Conservation (phyloP, 2,888 invertebrate species). For the Calameuta filiformis region DNA sequence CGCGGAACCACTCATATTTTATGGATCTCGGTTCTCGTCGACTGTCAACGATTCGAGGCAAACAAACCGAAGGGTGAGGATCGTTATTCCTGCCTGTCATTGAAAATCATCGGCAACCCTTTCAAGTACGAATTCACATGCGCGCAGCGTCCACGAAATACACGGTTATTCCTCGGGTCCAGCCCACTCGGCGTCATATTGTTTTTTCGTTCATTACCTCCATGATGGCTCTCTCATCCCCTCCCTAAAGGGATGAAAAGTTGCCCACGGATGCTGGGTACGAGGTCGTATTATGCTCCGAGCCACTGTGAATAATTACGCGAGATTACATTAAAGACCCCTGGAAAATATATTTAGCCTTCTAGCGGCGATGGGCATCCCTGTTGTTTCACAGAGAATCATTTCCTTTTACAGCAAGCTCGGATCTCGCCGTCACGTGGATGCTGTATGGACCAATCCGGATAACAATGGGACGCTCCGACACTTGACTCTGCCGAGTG, state of each 20-base stretch:
- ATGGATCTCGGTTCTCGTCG: neutral
- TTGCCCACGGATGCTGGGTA: neutral
- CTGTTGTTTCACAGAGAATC: neutral
- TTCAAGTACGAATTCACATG: neutral
- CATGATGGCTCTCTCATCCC: neutral
- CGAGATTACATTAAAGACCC: slow-evolving; percentile 24
- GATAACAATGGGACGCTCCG: neutral
- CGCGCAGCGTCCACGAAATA: neutral
- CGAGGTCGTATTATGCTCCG: slow-evolving; percentile 12
- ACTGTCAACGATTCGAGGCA: neutral
- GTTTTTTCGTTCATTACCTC: neutral
- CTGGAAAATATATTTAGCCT: neutral
- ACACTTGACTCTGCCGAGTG: neutral
- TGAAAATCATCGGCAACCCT: neutral
- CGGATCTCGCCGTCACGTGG: neutral
- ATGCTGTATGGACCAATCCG: neutral
- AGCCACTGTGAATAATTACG: slow-evolving; percentile 32
- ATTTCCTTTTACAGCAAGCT: neutral
- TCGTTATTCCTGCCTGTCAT: neutral
- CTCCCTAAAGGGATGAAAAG: slow-evolving; percentile 4
- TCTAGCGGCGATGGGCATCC: neutral
- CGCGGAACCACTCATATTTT: slow-evolving; percentile 3
- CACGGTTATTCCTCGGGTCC: neutral
- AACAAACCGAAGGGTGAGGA: neutral
- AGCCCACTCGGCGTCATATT: neutral